These are phyloP conservation scores for Aphidius gifuensis DNA, from an alignment of 1,140 invertebrate genomes.

Conservation along the genomic window DNA sequence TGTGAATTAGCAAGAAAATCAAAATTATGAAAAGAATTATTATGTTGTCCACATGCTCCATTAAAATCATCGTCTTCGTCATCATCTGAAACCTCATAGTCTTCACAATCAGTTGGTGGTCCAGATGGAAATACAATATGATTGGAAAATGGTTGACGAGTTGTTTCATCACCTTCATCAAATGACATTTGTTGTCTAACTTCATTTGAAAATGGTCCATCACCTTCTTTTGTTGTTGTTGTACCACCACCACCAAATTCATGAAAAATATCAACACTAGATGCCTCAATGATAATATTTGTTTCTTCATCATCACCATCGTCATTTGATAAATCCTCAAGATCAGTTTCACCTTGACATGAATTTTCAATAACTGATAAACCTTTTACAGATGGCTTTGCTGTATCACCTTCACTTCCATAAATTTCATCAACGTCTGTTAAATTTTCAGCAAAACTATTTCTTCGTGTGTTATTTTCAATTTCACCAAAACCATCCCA, in stretches of 20 bases:
- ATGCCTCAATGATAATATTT: slow-evolving; percentile 33
- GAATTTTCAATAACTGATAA: slow-evolving; percentile 28
- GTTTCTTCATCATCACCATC: slow-evolving; percentile 34
- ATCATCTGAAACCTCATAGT: slow-evolving; percentile 41
- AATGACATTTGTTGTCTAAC: slow-evolving; percentile 47
- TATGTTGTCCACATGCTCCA: slow-evolving; percentile 33
- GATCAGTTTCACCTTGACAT: slow-evolving; percentile 44
- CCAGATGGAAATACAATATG: slow-evolving; percentile 6
- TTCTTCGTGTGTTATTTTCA: slow-evolving; percentile 27
- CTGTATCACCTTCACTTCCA: slow-evolving; percentile 40
- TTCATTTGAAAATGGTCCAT: slow-evolving; percentile 52
- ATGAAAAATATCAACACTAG: slow-evolving; percentile 39
- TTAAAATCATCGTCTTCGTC: slow-evolving; percentile 41
- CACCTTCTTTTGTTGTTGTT: slow-evolving; percentile 50
- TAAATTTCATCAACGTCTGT: slow-evolving; percentile 52
- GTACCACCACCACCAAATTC: slow-evolving; percentile 45
- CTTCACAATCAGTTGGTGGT: slow-evolving; percentile 47
- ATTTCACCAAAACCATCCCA: slow-evolving; percentile 28
- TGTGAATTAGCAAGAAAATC: slow-evolving; percentile 43
- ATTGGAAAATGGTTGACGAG: slow-evolving; percentile 28
- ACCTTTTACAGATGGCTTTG: slow-evolving; percentile 18
- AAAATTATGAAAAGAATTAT: slow-evolving; percentile 32
- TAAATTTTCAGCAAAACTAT: slow-evolving; percentile 41
- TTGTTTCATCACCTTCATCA: slow-evolving; percentile 22
- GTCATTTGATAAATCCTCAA: slow-evolving; percentile 47